Percentiles rank a stretch among this genome's conserved stretches.
phyloP scores from a whole-genome alignment of 2,888 invertebrate species.

The Phytoseiulus persimilis region DNA sequence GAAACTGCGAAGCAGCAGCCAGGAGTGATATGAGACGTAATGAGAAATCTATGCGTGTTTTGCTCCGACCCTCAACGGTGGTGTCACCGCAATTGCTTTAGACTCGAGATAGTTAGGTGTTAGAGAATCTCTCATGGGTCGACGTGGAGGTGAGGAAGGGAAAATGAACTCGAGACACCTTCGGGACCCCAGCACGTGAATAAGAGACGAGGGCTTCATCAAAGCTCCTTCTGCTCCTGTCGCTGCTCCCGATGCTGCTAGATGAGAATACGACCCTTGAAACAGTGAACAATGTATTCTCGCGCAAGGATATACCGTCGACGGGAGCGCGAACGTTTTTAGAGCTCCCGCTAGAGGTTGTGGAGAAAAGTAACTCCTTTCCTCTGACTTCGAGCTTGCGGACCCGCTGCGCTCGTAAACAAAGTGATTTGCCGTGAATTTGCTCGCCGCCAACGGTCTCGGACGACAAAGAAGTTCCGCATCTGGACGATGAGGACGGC shows the following conservation, averaged over 20 bases:
- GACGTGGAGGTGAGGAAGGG: slow-evolving; percentile 27
- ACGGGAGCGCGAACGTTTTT: background rate
- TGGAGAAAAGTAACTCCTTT: background rate
- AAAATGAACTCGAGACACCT: slow-evolving; percentile 36
- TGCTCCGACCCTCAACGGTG: background rate
- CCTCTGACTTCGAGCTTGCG: background rate
- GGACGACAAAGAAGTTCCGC: background rate
- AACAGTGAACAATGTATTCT: background rate
- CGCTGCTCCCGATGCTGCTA: background rate
- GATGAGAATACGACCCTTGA: background rate
- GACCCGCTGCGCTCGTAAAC: background rate
- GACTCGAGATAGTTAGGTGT: background rate
- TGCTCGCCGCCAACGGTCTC: background rate
- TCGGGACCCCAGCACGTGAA: slow-evolving; percentile 31
- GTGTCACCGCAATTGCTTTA: background rate
- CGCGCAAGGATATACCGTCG: background rate
- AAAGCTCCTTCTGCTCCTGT: background rate
- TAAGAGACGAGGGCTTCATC: slow-evolving; percentile 33
- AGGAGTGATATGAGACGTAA: background rate
- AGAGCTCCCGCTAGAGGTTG: background rate
- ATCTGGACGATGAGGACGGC: background rate
- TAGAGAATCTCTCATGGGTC: background rate
- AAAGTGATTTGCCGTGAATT: background rate
- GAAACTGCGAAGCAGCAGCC: background rate
- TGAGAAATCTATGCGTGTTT: background rate